Evolutionary conservation across 1,140 invertebrate species (phyloP).

Genomic region (Drosophila serrata): DNA sequence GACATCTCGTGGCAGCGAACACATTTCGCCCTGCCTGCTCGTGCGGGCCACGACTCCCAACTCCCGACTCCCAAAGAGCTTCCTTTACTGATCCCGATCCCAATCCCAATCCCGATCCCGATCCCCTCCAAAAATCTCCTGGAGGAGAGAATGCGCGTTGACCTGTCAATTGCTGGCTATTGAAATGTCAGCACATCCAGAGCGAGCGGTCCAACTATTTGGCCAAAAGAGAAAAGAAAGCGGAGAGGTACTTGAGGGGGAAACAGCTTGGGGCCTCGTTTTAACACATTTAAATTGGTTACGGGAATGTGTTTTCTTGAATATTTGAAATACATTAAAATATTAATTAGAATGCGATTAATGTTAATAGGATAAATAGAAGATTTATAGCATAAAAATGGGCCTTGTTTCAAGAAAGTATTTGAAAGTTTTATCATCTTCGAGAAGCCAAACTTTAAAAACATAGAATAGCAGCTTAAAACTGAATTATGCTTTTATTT

Average conservation of each 20-base stretch:
- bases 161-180: conserved; percentile 85
- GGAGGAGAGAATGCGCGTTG: conserved; percentile 74
- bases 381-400: neutral
- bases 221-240: conserved; percentile 4
- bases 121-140: conserved; percentile 1
- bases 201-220: conserved; percentile 22
- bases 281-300: neutral
- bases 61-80: neutral
- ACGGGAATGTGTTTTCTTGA: too few species aligned
- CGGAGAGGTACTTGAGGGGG: neutral
- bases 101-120: too few species aligned
- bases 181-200: conserved; percentile 82
- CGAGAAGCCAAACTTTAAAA: too few species aligned
- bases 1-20: conserved; percentile 43
- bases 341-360: rapidly evolving
- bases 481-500: too few species aligned
- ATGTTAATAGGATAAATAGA: neutral
- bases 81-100: neutral
- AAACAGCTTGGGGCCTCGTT: neutral
- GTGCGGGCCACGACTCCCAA: conserved; percentile 42
- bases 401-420: neutral
- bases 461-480: too few species aligned
- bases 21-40: conserved; percentile 36
- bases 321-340: neutral
- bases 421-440: too few species aligned